Evolutionary conservation across 2,797 vertebrate genomes (phyloP).

Genomic region (Hylomyscus alleni): DNA sequence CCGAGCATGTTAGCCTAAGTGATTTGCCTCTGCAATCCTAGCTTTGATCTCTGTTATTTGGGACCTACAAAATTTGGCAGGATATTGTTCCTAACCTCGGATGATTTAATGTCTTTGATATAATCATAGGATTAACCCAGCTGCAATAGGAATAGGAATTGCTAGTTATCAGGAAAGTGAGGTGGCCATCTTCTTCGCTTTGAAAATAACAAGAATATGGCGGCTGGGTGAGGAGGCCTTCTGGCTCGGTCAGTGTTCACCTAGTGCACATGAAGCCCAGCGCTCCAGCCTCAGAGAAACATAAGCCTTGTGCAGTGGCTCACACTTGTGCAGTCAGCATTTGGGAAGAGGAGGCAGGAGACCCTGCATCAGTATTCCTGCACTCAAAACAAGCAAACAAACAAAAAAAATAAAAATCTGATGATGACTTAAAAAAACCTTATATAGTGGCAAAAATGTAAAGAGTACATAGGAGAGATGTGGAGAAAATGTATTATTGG

Average conservation of each 20-base stretch:
- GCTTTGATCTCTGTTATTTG: background rate
- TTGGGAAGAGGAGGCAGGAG: background rate
- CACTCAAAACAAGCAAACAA: background rate
- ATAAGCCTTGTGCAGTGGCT: background rate
- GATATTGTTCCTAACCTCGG: background rate
- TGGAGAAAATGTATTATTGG: background rate
- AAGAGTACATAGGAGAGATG: background rate
- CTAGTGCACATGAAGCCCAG: too few species aligned
- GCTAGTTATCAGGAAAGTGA: background rate
- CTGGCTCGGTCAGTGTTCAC: background rate
- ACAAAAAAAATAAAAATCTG: background rate
- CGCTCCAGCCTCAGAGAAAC: background rate
- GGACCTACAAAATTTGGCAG: background rate
- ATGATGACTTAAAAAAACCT: background rate
- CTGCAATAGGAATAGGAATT: background rate
- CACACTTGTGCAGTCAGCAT: background rate
- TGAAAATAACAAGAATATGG: slow-evolving; percentile 9
- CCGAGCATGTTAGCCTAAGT: background rate
- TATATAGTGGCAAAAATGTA: background rate
- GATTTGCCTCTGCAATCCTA: background rate
- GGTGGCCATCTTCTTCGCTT: slow-evolving; percentile 30
- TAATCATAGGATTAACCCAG: background rate
- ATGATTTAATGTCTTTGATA: slow-evolving; percentile 22
- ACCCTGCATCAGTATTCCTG: too few species aligned
- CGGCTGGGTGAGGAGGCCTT: too few species aligned